A percentile compares a stretch with the other conserved stretches of the same genome.
Conservation (phyloP, 2,797 vertebrate genomes). For the Clarias pachynema region DNA sequence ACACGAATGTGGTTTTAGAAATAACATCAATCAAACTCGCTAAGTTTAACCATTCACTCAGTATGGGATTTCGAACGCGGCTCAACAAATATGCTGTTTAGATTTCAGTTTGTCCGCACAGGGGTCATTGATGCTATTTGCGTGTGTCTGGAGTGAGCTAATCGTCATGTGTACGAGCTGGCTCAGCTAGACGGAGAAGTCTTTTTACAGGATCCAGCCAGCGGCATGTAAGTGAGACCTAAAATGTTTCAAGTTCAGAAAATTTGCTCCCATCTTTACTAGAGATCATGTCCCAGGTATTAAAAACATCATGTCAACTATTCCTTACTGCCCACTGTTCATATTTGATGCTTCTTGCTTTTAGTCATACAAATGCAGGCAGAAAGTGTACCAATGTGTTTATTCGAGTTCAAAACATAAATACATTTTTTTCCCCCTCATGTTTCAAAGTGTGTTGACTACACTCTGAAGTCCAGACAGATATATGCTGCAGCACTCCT, state of each 20-base stretch:
- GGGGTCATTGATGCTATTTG: constrained; percentile 10
- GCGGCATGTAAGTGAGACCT: not conserved
- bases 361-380: not conserved
- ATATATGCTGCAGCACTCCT: constrained; percentile 60
- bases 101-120: constrained; percentile 1
- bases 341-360: not conserved
- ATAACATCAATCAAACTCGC: constrained; percentile 37
- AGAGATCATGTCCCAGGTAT: not conserved
- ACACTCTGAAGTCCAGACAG: constrained; percentile 12
- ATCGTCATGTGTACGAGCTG: not conserved
- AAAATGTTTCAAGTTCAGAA: not conserved
- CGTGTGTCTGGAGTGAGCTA: constrained; percentile 5
- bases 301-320: not conserved
- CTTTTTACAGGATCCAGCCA: not conserved
- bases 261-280: not conserved
- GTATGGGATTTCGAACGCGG: not conserved
- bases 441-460: not conserved
- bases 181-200: not conserved
- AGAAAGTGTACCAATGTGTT: not conserved
- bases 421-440: not conserved
- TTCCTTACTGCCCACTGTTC: not conserved
- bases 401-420: not conserved
- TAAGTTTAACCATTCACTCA: constrained; percentile 35
- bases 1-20: not conserved
- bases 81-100: constrained; percentile 14